Evolutionary conservation across 23 tunicate species (phyloP), one percentile per base, ranked within the genome.

Genomic region (Styela clava): DNA sequence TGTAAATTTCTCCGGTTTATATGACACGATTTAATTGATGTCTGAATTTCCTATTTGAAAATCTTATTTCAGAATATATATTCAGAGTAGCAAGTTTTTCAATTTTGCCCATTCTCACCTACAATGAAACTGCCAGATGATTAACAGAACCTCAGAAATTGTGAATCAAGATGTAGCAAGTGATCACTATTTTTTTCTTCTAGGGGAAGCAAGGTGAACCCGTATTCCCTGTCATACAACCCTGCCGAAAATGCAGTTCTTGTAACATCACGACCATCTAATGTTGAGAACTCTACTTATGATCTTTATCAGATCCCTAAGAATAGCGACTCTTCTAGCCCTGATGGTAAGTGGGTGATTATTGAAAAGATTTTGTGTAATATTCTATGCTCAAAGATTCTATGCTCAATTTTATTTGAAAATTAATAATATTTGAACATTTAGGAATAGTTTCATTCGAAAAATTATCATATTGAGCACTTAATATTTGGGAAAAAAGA

Each of bases 191-290:
- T n/a, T n/a, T n/a, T n/a, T n/a, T n/a, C 0, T 67, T 37, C 25
- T 74, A 95, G 95, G 28, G 91, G 88, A 32, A 78, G 87, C 52
- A 95, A 95, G 65, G 63, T 92, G 24, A 78, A 64, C 33, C 82
- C 85, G 23, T 95, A 51, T 79, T 67, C 95, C 16, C 33, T 95
- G 86, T 89, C 95, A 2, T 95, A 90, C 84, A 95, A 95, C 78
- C 91, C 99, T 22, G 95, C 96, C 32, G 99, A 95, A 74, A 89
- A 95, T 65, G 88, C 99, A 25, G 96, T 95, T 25, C 86, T 95
- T 3, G 78, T 95, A 0, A 89, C 95, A 16, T 82, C 99, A 0
- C 69, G 99, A 37, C 89, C 95, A 33, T 86, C 95, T 12, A 95
- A 95, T 88, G 83, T 95, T 26, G 99, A 95, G 32, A 95, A 95